Conservation (phyloP, 2,888 invertebrate genomes). For the Keiferia lycopersicella region DNA sequence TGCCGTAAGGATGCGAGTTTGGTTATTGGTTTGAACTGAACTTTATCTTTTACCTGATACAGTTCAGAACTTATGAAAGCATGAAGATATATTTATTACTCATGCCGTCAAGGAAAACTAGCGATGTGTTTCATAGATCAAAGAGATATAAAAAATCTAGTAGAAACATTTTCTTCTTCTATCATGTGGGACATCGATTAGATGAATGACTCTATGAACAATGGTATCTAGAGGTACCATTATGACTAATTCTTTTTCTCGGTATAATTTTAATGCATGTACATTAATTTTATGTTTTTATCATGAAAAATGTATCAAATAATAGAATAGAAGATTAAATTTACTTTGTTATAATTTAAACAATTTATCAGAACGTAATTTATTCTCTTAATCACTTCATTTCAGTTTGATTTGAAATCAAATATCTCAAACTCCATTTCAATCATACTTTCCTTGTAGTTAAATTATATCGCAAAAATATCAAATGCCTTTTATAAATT, state of each 20-base stretch:
- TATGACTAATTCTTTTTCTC: too few species aligned
- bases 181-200: too few species aligned
- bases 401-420: conserved; percentile 6
- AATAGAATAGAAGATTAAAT: not conserved
- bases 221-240: too few species aligned
- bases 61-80: not conserved
- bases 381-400: not conserved
- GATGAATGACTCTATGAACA: too few species aligned
- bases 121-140: too few species aligned
- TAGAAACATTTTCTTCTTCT: too few species aligned
- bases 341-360: not conserved
- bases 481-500: conserved; percentile 1
- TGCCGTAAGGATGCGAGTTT: not conserved
- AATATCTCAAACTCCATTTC: not conserved
- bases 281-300: not conserved
- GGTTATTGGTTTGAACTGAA: not conserved
- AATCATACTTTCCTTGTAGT: conserved; percentile 1
- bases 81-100: not conserved
- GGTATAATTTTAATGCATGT: too few species aligned
- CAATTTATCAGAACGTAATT: not conserved
- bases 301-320: not conserved
- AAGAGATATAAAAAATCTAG: not conserved
- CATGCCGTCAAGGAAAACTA: not conserved
- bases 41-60: not conserved
- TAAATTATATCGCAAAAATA: not conserved